Conservation (phyloP, 1,140 invertebrate species). For the Lepidurus apus region DNA sequence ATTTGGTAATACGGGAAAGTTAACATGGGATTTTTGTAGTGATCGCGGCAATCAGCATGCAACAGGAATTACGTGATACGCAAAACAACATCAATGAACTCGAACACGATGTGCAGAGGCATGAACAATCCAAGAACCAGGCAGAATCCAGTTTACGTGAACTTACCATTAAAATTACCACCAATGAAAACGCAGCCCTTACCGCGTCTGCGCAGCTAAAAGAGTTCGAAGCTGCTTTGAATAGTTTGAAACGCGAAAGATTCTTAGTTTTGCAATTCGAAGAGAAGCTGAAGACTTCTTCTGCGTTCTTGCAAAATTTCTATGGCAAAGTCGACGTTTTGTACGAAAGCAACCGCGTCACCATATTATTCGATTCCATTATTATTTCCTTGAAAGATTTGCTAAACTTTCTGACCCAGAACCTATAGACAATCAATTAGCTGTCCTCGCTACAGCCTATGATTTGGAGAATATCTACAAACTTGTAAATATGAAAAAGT, state of each 20-base stretch:
- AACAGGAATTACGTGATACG: not conserved
- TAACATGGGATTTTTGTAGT: not conserved
- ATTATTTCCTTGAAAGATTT: conserved; percentile 27
- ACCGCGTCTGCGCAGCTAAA: not conserved
- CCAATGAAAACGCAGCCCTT: conserved; percentile 6
- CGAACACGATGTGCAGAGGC: not conserved
- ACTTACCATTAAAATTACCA: not conserved
- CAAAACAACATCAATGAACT: not conserved
- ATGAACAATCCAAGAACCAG: not conserved
- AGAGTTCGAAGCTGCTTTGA: not conserved
- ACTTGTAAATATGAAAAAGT: too few relatives aligned
- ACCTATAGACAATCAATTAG: not conserved
- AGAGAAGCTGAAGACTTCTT: conserved; percentile 16
- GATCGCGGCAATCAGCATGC: not conserved
- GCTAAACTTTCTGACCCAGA: not conserved
- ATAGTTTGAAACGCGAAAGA: conserved; percentile 19
- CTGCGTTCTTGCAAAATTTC: not conserved
- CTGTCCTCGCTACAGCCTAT: conserved; percentile 1
- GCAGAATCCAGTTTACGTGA: not conserved
- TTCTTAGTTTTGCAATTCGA: conserved; percentile 17
- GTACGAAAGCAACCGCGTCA: conserved; percentile 12
- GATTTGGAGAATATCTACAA: not conserved
- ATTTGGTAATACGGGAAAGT: not conserved
- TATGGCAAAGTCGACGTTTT: conserved; percentile 27
- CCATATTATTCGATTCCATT: not conserved